Percentiles rank a stretch among this genome's conserved stretches.
These are phyloP conservation scores for Delphinapterus leucas DNA, from an alignment of 2,113 vertebrate species.

Conservation along the genomic window DNA sequence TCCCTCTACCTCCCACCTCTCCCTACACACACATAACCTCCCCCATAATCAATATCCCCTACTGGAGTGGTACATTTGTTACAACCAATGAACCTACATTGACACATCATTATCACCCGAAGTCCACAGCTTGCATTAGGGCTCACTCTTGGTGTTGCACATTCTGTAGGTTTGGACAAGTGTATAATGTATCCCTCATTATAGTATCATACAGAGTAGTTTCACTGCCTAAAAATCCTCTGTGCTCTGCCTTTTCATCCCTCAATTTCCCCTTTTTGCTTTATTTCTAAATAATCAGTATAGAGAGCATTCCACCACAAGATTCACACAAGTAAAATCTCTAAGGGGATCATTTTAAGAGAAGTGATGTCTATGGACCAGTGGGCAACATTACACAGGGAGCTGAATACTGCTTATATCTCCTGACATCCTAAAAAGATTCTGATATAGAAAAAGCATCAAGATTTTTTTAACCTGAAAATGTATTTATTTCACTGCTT, in stretches of 20 bases:
- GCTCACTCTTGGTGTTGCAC: neutral
- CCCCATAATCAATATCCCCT: neutral
- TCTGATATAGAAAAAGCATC: neutral
- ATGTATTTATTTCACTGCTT: neutral
- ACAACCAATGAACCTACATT: neutral
- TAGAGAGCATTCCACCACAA: neutral
- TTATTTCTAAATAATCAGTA: neutral
- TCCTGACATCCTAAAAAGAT: neutral
- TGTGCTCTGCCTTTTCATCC: neutral
- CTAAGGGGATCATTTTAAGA: neutral
- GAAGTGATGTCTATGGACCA: neutral
- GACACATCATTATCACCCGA: neutral
- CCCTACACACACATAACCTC: neutral
- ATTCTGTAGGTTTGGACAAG: neutral
- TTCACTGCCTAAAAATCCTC: neutral
- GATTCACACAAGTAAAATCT: neutral
- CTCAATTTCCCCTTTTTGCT: neutral
- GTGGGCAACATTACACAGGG: neutral
- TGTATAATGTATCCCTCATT: neutral
- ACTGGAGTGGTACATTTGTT: neutral
- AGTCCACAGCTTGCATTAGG: neutral
- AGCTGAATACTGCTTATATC: neutral
- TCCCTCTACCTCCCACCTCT: neutral
- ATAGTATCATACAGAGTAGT: neutral
- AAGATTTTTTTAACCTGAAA: neutral